phyloP scores from a whole-genome alignment of 1,140 invertebrate species.

The Bombyx mori region ASM3026992v2 NC_085124.1:2818001-2818500 shows the following conservation, averaged over 20 bases:
- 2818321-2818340: constrained; percentile 28
- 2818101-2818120: too few species aligned
- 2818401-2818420: constrained; percentile 77
- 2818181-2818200: too few species aligned
- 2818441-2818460: constrained; percentile 58
- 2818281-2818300: constrained; percentile 5
- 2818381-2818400: constrained; percentile 72
- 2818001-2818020: too few species aligned
- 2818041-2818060: too few species aligned
- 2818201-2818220: too few species aligned
- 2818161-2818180: neutral
- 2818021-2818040: too few species aligned
- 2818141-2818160: neutral
- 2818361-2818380: constrained; percentile 73
- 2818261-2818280: too few species aligned
- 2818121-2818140: neutral
- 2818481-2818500: constrained; percentile 75
- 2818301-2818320: constrained; percentile 39
- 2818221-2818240: too few species aligned
- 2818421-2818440: constrained; percentile 76
- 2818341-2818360: constrained; percentile 71
- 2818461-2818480: constrained; percentile 65
- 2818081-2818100: too few species aligned
- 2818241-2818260: too few species aligned
- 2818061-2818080: too few species aligned